Evolutionary conservation across 2,888 invertebrate species (phyloP).

Genomic region (Ichneumoninae sp.): DNA sequence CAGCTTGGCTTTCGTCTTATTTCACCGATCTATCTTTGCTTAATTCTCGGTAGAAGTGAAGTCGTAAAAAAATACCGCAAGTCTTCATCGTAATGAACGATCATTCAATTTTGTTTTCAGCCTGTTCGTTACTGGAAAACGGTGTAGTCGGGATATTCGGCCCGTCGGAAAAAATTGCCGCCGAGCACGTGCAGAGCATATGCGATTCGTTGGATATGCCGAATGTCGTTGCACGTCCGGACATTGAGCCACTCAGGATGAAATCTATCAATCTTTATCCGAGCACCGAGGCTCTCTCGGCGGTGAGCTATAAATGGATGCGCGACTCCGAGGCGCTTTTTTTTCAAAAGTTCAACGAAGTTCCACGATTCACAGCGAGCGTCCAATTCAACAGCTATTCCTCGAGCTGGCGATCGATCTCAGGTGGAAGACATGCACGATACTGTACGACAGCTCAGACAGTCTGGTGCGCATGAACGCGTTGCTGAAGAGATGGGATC

Average conservation of each 20-base stretch:
- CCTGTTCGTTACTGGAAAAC: slow-evolving; percentile 37
- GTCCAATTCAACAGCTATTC: slow-evolving; percentile 85
- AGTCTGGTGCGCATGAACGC: slow-evolving; percentile 90
- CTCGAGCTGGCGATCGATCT: slow-evolving; percentile 89
- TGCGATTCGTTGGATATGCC: slow-evolving; percentile 93
- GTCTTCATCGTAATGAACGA: not conserved
- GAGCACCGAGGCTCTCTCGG: slow-evolving; percentile 86
- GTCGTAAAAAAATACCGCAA: not conserved
- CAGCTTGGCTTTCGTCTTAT: slow-evolving; percentile 14
- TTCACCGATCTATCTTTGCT: not conserved
- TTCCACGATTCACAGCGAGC: slow-evolving; percentile 7
- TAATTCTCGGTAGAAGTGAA: not conserved
- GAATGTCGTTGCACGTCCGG: slow-evolving; percentile 91
- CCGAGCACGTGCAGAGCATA: slow-evolving; percentile 91
- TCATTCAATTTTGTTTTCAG: slow-evolving; percentile 38
- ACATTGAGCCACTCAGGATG: slow-evolving; percentile 85
- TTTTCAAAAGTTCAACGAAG: not conserved
- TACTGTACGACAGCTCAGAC: slow-evolving; percentile 93
- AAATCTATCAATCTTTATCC: slow-evolving; percentile 90
- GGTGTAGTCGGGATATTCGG: slow-evolving; percentile 86
- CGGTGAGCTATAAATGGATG: slow-evolving; percentile 72
- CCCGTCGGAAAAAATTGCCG: slow-evolving; percentile 88
- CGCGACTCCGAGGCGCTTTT: not conserved
- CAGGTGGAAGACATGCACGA: slow-evolving; percentile 93
- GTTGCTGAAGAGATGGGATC: slow-evolving; percentile 89